Percentiles rank a stretch among this genome's conserved stretches.
phyloP scores from a whole-genome alignment of 2,888 invertebrate species.

The Philhelius pedissequus region DNA sequence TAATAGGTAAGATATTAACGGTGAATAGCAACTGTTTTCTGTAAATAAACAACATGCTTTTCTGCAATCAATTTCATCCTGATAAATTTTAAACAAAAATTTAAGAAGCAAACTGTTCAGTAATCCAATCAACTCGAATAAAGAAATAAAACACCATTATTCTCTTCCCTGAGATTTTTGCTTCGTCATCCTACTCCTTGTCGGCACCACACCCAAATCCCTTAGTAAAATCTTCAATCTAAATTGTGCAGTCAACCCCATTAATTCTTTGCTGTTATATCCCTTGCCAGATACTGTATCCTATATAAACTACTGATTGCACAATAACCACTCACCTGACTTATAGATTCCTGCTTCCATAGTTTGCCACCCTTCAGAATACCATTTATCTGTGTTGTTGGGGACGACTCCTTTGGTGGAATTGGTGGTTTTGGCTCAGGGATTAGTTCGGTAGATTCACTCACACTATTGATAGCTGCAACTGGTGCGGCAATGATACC shows the following conservation, averaged over 20 bases:
- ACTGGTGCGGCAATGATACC: conserved; percentile 13
- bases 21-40: not conserved
- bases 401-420: conserved; percentile 80
- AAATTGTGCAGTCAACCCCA: conserved; percentile 56
- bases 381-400: conserved; percentile 83
- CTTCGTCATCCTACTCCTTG: not conserved
- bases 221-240: conserved; percentile 28
- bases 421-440: conserved; percentile 75
- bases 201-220: not conserved
- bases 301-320: conserved; percentile 41
- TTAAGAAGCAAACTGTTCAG: not conserved
- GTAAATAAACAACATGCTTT: not conserved
- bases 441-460: conserved; percentile 64
- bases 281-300: not conserved
- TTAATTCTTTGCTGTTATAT: conserved; percentile 9
- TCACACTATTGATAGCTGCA: conserved; percentile 29
- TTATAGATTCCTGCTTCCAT: conserved; percentile 83
- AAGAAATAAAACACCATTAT: not conserved
- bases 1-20: not conserved
- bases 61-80: not conserved
- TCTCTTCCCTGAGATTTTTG: not conserved
- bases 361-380: conserved; percentile 88
- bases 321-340: conserved; percentile 79
- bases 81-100: not conserved
- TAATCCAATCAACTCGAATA: conserved; percentile 26